Evolutionary conservation across 2,113 vertebrate genomes (phyloP).

Genomic region (Pan troglodytes): NHGRI_mPanTro3-v2.1_pri NC_072401.2:187990501-187991000

Average conservation of each 20-base stretch:
- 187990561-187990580: accelerated
- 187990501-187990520: too few species aligned
- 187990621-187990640: too few species aligned
- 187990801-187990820: not conserved
- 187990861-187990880: not conserved
- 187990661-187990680: not conserved
- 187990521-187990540: too few species aligned
- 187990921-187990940: slow-evolving; percentile 1
- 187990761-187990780: accelerated
- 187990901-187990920: not conserved
- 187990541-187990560: too few species aligned
- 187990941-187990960: not conserved
- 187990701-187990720: accelerated
- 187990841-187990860: not conserved
- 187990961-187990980: not conserved
- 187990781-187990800: accelerated
- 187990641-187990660: not conserved
- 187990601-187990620: too few species aligned
- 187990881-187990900: not conserved
- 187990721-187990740: not conserved
- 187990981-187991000: not conserved
- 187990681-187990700: too few species aligned
- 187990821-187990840: too few species aligned
- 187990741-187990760: not conserved
- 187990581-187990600: too few species aligned